Percentiles rank a stretch among this genome's conserved stretches.
phyloP scores from a whole-genome alignment of 2,888 invertebrate genomes.

The Neocrepidodera transversa region DNA sequence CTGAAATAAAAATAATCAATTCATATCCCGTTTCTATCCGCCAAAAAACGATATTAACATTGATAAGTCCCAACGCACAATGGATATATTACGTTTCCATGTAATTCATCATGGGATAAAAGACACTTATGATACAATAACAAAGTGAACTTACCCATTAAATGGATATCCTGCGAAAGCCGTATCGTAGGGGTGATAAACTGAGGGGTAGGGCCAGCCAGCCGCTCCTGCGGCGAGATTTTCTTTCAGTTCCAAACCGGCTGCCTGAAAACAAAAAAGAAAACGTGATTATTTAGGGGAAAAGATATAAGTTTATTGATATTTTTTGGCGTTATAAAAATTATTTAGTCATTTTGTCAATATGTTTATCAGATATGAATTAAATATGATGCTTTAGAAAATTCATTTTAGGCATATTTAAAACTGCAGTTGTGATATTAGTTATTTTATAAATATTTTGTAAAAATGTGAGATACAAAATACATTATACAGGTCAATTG shows the following conservation, averaged over 20 bases:
- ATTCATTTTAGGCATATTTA: too few relatives aligned
- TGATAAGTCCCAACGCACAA: constrained; percentile 10
- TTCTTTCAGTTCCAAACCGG: constrained; percentile 87
- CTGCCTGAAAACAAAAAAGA: constrained; percentile 67
- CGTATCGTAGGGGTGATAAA: constrained; percentile 93
- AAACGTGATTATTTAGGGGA: too few relatives aligned
- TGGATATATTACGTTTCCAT: constrained; percentile 34
- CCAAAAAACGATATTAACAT: constrained; percentile 13
- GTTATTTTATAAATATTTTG: too few relatives aligned
- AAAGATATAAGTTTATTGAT: too few relatives aligned
- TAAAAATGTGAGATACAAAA: too few relatives aligned
- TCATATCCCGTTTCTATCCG: constrained; percentile 3
- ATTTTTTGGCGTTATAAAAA: too few relatives aligned
- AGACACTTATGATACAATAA: constrained; percentile 35
- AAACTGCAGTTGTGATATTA: too few relatives aligned
- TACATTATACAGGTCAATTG: too few relatives aligned
- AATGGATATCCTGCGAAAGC: constrained; percentile 94
- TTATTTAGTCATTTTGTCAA: too few relatives aligned
- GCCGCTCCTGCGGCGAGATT: constrained; percentile 83
- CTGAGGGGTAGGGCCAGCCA: constrained; percentile 89
- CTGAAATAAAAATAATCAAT: constrained; percentile 19
- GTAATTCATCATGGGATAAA: constrained; percentile 37
- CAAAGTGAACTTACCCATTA: constrained; percentile 80
- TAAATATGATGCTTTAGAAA: too few relatives aligned
- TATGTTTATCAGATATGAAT: too few relatives aligned